Conservation (phyloP, 2,797 vertebrate species). For the Taenioides sp. region DNA sequence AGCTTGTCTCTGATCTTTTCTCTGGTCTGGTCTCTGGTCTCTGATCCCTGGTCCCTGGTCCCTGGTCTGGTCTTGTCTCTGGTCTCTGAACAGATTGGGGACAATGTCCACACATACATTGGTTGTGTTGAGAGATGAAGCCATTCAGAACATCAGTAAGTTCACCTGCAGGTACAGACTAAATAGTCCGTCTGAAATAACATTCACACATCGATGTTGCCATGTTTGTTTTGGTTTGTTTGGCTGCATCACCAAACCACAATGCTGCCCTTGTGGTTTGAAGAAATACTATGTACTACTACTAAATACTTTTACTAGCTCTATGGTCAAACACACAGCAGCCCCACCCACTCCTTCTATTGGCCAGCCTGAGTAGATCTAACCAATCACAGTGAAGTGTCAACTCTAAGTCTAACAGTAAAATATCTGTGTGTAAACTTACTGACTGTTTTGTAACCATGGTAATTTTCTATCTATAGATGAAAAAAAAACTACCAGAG, state of each 20-base stretch:
- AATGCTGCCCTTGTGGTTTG: background rate
- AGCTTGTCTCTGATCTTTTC: slow-evolving; percentile 24
- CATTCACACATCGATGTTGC: too few relatives aligned
- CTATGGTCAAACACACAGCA: too few relatives aligned
- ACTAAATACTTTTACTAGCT: too few relatives aligned
- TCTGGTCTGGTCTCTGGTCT: background rate
- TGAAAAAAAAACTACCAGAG: slow-evolving; percentile 24
- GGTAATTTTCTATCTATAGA: slow-evolving; percentile 23
- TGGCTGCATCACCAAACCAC: too few relatives aligned
- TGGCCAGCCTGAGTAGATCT: background rate
- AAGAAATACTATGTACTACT: too few relatives aligned
- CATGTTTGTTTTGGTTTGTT: too few relatives aligned
- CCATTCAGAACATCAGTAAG: slow-evolving; percentile 3
- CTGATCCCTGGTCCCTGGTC: background rate
- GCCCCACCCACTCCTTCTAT: background rate
- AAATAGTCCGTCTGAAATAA: too few relatives aligned
- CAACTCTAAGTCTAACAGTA: background rate
- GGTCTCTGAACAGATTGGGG: slow-evolving; percentile 23
- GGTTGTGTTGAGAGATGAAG: slow-evolving; percentile 37
- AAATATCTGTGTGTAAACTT: background rate
- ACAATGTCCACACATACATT: background rate
- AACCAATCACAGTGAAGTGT: background rate
- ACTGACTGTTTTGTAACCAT: slow-evolving; percentile 19
- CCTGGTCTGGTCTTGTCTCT: background rate
- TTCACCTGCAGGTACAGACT: too few relatives aligned